These are phyloP conservation scores for Labeo calbasu DNA, from an alignment of 2,797 vertebrate species.

Conservation along the genomic window DNA sequence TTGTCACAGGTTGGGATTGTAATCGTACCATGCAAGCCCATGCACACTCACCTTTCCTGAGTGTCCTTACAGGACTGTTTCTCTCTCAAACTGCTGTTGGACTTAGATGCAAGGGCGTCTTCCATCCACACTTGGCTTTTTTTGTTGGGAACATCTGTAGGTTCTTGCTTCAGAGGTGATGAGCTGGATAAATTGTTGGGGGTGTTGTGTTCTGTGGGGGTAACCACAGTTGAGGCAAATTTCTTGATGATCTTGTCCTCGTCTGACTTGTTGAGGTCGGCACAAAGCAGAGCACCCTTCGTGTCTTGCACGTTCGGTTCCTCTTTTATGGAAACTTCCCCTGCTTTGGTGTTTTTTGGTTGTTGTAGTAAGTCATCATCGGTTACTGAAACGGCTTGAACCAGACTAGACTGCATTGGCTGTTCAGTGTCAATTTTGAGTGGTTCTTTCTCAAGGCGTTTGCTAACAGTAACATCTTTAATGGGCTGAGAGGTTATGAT, in stretches of 20 bases:
- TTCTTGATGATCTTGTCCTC: constrained; percentile 75
- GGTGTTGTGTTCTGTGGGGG: not conserved
- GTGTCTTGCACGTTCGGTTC: constrained; percentile 25
- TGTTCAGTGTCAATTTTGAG: constrained; percentile 64
- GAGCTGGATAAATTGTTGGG: not conserved
- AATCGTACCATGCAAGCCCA: not conserved
- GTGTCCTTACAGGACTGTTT: constrained; percentile 34
- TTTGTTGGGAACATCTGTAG: constrained; percentile 37
- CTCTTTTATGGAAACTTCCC: constrained; percentile 2
- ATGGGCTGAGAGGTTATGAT: constrained; percentile 1
- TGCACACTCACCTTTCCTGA: constrained; percentile 42
- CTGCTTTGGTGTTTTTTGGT: constrained; percentile 21
- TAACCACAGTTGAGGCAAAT: constrained; percentile 9
- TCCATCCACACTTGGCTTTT: constrained; percentile 26
- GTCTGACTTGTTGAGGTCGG: constrained; percentile 70
- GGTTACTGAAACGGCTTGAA: constrained; percentile 15
- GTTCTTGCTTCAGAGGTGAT: constrained; percentile 24
- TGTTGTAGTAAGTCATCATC: constrained; percentile 10
- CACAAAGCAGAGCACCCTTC: constrained; percentile 2
- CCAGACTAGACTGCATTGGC: not conserved
- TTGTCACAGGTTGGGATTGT: not conserved
- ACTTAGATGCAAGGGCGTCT: constrained; percentile 23
- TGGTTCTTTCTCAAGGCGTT: constrained; percentile 1
- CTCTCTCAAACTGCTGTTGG: constrained; percentile 25
- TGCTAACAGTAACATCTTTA: constrained; percentile 1